Evolutionary conservation across 2,113 vertebrate genomes (phyloP), one percentile per base, ranked within the genome.

Genomic region (Phylloscopus trochiloides): DNA sequence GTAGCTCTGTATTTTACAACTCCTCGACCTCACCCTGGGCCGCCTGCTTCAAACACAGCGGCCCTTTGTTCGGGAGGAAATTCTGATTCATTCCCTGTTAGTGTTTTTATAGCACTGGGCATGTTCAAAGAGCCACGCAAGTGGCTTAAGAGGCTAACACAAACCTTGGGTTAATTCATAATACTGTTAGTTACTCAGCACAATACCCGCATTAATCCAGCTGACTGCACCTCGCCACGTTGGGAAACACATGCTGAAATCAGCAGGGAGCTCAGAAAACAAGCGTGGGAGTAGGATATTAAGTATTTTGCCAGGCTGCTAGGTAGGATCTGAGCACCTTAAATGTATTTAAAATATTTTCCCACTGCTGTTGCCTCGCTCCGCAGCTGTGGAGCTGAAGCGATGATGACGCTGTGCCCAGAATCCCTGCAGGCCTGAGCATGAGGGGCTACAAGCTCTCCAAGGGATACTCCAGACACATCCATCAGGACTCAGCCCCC

Each of bases 241-340:
- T 96, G 95, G 90, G 92, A 90, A 93, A 66, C 93, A 88, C 93
- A 80, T 96, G 91, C 90, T 67, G 85, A 38, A 80, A 74, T 50
- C 96, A 77, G 82, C 90, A 86, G 94, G 93, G 87, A 90, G 92
- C 54, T 22, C 36, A 7, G 66, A 71, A 87, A 93, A 88, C 94
- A 74, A 88, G 82, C 5, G 25, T 88, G 75, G 68, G 74, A 90
- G 81, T 34, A 38, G 86, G 82, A 52, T 73, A 38, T 50, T 26
- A 54, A 83, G 75, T 36, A 21, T 76, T 96, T 80, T 88, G 71
- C 77, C 54, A 50, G 85, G 57, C 65, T 3, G 10, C 40, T 86
- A 73, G 80, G 81, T 86, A 81, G 73, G 29, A 79, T 54, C 68
- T 8, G n/a, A 83, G 82, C 73, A 81, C 78, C 81, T 86, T 40